Base-by-base conservation (phyloP, 2,888 invertebrate species). In the Noctuana brunneofusca region DNA sequence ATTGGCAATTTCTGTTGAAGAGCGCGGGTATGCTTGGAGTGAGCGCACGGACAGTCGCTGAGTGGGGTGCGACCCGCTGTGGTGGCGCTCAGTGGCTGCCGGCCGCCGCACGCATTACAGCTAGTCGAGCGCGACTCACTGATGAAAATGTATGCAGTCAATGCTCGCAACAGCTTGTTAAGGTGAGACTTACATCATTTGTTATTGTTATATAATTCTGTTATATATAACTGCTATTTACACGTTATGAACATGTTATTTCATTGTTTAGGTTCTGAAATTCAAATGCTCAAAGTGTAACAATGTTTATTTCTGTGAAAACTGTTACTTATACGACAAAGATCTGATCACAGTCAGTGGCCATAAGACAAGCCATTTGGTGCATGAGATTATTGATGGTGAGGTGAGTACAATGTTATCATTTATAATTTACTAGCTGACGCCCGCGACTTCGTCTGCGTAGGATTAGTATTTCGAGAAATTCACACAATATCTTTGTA, bases 1-100 rank as follows among this genome's bases (percentile, higher is more conserved):
- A n/a, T n/a, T n/a, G n/a, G n/a, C n/a, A n/a, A n/a, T n/a, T 52
- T 53, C 1, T 50, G 58, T 70, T 69, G 1, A 79, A 95, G 95
- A 94, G 92, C 67, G 94, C 94, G n/a, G 95, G 95, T 18, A 93
- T 94, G 82, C 87, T 95, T 8, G 96, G 95, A 16, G 89, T 95
- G 48, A 92, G 93, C 48, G 93, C 95, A 71, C 93, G 93, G 55
- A 86, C 92, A 12, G 96, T 96, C 68, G 93, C 95, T 8, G 84
- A 91, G 65, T 97, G 97, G 97, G 89, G 96, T 24, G 93, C 93
- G 66, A 93, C 94, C 9, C 65, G 72, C 6, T 81, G 89, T 63
- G 67, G 63, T 3, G 76, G 81, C 35, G 76, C 87, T 1, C 78
- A 81, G 12, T 92, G 90, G 89, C 72, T 91, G 55, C 65, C 76